Base-by-base conservation (phyloP, 2,888 invertebrate species). In the Sturmia bella region DNA sequence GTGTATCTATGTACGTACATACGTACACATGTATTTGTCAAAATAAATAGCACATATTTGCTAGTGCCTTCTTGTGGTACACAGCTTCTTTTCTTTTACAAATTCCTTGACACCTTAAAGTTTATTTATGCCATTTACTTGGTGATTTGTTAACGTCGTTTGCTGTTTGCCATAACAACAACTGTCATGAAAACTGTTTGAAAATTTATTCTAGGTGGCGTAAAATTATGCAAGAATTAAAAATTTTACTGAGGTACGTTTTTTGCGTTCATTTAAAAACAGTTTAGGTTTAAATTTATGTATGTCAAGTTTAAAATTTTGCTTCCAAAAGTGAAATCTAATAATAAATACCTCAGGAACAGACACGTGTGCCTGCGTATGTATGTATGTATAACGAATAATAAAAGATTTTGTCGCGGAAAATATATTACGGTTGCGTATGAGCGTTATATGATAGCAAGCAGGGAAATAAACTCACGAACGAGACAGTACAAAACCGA, bases 81-180 rank as follows among this genome's bases (percentile, higher is more conserved):
- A 27, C 27, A 11, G 52, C 17, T 43, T 19, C 12, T 50, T 54
- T 43, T 21, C 3, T 21, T 41, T 50, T 32, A 13, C 17, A 32
- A 17, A 24, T 32, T 48, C 39, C 48, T 56, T 61, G 21, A 76
- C 76, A 76, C 76, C 45, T 61, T 48, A 17, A 13, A 54, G 48
- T 68, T 68, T 39, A 48, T 66, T 57, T 48, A n/a, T 24, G 27
- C 0, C 11, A 41, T 19, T 61, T 21, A 12, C 19, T 37, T 43
- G 12, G 5, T 2, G 12, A n/a, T 5, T 21, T 24, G 7, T 15
- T 39, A 27, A 48, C n/a, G 5, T 13, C 12, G 27, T 27, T 15
- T 39, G 19, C n/a, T 57, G 5, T 48, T 57, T 5, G 24, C 45
- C 56, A 2, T 56, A 39, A 45, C 32, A 19, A 50, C 48, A 57